Evolutionary conservation across 2,797 vertebrate genomes (phyloP).

Genomic region (Luscinia luscinia): DNA sequence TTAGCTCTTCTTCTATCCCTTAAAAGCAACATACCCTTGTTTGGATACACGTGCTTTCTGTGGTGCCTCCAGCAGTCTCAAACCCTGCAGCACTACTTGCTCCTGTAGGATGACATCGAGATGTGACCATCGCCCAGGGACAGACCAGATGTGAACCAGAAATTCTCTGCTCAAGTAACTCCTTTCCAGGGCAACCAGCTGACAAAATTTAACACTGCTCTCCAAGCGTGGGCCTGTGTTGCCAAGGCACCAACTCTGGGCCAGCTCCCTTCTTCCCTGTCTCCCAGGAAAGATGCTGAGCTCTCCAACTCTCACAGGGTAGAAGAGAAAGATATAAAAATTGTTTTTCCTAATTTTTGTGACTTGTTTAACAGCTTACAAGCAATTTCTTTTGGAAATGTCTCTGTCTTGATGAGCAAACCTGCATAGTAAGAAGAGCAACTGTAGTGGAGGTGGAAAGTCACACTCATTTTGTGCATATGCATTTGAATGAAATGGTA

Average conservation of each 20-base stretch:
- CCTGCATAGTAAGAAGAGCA: conserved; percentile 35
- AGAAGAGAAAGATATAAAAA: background rate
- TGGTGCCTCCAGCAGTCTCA: background rate
- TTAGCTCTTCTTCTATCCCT: background rate
- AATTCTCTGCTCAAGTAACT: background rate
- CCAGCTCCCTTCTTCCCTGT: background rate
- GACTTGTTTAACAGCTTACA: background rate
- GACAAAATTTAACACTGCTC: background rate
- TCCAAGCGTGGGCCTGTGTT: accelerated
- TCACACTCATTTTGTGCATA: conserved; percentile 28
- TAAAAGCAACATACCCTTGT: background rate
- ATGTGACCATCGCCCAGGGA: background rate
- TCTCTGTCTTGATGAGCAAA: conserved; percentile 23
- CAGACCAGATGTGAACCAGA: background rate
- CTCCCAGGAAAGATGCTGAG: background rate
- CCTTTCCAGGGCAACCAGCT: background rate
- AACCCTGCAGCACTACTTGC: background rate
- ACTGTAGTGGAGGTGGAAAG: conserved; percentile 28
- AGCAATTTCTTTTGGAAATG: conserved; percentile 20
- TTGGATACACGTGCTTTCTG: background rate
- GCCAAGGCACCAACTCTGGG: background rate
- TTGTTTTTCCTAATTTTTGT: background rate
- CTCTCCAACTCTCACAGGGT: background rate
- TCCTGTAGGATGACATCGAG: background rate
- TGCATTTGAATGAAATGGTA: conserved; percentile 57